Evolutionary conservation across 2,888 invertebrate species (phyloP), one percentile per base, ranked within the genome.

Genomic region (Panzeria rudis): DNA sequence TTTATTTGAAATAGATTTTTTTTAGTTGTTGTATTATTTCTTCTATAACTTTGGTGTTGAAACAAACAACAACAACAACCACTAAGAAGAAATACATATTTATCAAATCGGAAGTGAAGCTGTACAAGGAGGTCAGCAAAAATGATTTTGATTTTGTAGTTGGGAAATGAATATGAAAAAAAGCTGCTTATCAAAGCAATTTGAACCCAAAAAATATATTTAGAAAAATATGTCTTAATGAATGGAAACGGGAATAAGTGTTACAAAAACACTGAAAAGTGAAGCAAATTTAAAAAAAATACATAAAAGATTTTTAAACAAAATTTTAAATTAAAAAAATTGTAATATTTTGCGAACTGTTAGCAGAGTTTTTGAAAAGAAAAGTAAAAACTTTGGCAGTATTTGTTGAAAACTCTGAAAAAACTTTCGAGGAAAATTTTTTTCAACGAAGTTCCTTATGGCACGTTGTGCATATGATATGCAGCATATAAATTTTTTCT

Each of bases 31-130:
- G 17, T 54, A 8, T n/a, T 17, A 13, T 59, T 41, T 13, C 35
- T 52, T 17, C 17, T 47, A 56, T 66, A 56, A 44, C 23, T 54
- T 32, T 32, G n/a, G n/a, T 64, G 62, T 38, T 44, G 25, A 9
- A 52, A 32, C 38, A 47, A 54, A 17, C 29, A 29, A 29, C 5
- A 29, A 5, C 29, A 41, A 54, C 17, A 0, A 62, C 52, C 52
- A 62, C 38, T 52, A 6, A 25, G 52, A 54, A 32, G 9, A 38
- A 56, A 64, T 2, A 75, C 47, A 54, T 61, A 73, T 72, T 80
- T 89, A 90, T 90, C 90, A 88, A 89, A 89, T 89, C 89, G 90
- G 90, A 90, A 90, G 89, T 90, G 87, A 89, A 87, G 88, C 78
- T 78, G 79, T 61, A 73, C 88, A 88, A 90, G 88, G 88, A 88